Evolutionary conservation across 2,113 vertebrate genomes (phyloP), one percentile per base, ranked within the genome.

Genomic region (Zingel zingel): DNA sequence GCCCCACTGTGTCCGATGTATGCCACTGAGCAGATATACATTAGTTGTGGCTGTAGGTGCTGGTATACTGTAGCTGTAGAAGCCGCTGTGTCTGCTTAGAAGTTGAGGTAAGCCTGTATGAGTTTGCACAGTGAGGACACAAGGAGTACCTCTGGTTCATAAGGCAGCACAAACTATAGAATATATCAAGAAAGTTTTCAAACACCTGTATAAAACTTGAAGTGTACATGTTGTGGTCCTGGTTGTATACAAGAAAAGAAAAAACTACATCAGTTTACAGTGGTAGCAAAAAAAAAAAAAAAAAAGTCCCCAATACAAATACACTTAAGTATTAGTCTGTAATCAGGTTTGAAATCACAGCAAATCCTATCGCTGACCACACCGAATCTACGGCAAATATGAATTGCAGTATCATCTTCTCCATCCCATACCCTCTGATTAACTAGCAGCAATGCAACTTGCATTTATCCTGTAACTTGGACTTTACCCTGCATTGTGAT

Each of bases 1-100:
- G 89, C 84, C 92, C 92, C 91, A 91, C 88, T 89, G 91, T 93
- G 92, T 93, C 91, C 91, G 83, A 92, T 94, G 92, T 93, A 77
- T 86, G 82, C 89, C 89, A 86, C 77, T 77, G 83, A 82, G 81
- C 65, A 63, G 66, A 70, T 85, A 62, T 88, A 85, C 79, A 47
- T 87, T 27, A 80, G 71, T 58, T 82, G 86, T 91, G 78, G 90
- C 79, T 89, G 88, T 88, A 84, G 87, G 75, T 94, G 89, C 86
- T 84, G 88, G 85, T 80, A 33, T 82, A 75, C 79, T 88, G 87
- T 81, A 65, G 87, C 75, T 88, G 87, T 89, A 68, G 86, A 85
- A 76, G 75, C 54, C 78, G 69, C 64, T 84, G 90, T 93, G 90
- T 89, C 81, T 93, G 93, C 81, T 79, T 81, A 58, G 84, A 85